These are phyloP conservation scores for Eudorcas thomsonii DNA, from an alignment of 2,113 vertebrate species.

Conservation along the genomic window DNA sequence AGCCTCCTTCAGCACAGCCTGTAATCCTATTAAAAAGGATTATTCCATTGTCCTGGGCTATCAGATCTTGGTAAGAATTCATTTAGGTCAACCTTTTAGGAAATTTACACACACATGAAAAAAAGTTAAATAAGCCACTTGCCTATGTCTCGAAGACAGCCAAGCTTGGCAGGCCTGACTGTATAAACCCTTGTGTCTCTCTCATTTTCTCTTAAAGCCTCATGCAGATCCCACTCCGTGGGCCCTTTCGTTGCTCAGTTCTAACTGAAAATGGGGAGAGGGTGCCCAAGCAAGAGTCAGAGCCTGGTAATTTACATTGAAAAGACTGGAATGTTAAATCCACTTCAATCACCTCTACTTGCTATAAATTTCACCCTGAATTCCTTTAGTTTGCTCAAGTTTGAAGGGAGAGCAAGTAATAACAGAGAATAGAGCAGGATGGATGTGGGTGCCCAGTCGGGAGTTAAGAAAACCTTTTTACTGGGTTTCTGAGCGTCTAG, in stretches of 20 bases:
- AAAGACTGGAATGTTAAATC: not conserved
- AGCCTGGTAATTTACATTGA: not conserved
- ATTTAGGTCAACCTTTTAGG: conserved; percentile 80
- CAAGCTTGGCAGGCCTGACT: not conserved
- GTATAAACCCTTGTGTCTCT: not conserved
- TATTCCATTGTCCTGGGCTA: conserved; percentile 80
- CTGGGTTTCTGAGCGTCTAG: not conserved
- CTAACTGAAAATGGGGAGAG: not conserved
- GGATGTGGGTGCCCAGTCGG: no score
- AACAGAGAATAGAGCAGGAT: no score
- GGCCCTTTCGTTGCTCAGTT: not conserved
- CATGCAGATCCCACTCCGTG: not conserved
- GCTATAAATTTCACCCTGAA: not conserved
- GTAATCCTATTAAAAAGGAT: conserved; percentile 84
- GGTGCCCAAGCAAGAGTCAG: not conserved
- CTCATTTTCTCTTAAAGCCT: not conserved
- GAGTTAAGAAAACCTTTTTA: not conserved
- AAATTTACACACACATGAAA: conserved; percentile 75
- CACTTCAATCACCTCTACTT: not conserved
- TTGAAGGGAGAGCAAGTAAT: not conserved
- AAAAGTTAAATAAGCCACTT: conserved; percentile 69
- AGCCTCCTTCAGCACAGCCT: conserved; percentile 71
- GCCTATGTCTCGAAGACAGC: conserved; percentile 51
- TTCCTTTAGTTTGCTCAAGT: not conserved
- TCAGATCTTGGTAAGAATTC: conserved; percentile 81